Base-by-base conservation (phyloP, 1,140 invertebrate genomes). In the Laupala kohalensis region DNA sequence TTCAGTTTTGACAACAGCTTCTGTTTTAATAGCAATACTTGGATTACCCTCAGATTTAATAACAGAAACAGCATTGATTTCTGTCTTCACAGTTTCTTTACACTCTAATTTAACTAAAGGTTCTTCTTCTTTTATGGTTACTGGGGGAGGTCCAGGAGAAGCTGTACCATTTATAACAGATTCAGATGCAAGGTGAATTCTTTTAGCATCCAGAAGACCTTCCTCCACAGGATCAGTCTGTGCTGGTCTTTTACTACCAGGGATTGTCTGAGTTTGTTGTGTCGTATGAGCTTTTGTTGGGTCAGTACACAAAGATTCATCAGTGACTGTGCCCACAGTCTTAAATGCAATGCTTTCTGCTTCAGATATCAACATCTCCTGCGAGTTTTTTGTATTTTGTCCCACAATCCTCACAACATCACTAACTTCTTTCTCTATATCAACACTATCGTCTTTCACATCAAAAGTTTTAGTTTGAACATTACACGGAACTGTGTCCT, bases 191-290 rank as follows among this genome's bases (percentile, higher is more conserved):
- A 78, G 67, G 28, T 84, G 82, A 0, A 78, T 74, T 71, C 84
- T 86, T 73, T 85, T 87, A 0, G 76, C 72, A 15, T 84, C 82
- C 0, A 78, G 66, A 5, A 84, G 83, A 0, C 78, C 76, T 15
- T 78, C 77, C 12, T 82, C 81, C 23, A 78, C 77, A 74, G 81
- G 0, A 78, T 78, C 0, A 79, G 78, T 0, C 63, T 72, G 65
- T 6, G 71, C 24, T 24, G 71, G 71, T 37, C 71, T 29, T 69
- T 72, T 72, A 26, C 27, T 64, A n/a, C 25, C 12, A 13, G 25
- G 70, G 23, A 71, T 27, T 26, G 70, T 71, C 63, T 71, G 70
- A 24, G 70, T 71, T 27, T 71, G 70, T 12, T 68, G 67, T 23
- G 67, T 68, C 25, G 65, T n/a, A 23, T 29, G 62, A 19, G 53